Evolutionary conservation across 1,140 invertebrate genomes (phyloP).

Genomic region (Drosophila baimaii): DNA sequence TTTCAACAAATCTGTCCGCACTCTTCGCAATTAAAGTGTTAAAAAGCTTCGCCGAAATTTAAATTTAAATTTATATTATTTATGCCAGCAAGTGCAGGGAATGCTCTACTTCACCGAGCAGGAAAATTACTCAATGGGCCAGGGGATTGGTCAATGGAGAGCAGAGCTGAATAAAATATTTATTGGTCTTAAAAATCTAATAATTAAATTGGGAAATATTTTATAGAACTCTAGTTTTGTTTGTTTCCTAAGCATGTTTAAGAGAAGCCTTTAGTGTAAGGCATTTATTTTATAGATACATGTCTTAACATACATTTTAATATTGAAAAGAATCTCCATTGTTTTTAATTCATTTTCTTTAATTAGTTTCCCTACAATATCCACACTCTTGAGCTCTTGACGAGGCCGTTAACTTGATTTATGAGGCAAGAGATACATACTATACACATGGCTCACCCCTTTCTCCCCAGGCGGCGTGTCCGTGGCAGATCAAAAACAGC

Average conservation of each 20-base stretch:
- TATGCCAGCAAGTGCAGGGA: slow-evolving; percentile 27
- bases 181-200: neutral
- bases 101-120: slow-evolving; percentile 16
- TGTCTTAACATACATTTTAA: no score
- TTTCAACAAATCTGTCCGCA: slow-evolving; percentile 81
- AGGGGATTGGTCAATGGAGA: neutral
- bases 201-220: no score
- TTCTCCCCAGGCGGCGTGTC: slow-evolving; percentile 59
- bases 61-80: slow-evolving; percentile 37
- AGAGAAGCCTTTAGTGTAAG: no score
- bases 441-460: slow-evolving; percentile 25
- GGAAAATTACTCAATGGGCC: neutral
- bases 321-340: no score
- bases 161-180: neutral
- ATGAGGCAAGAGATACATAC: slow-evolving; percentile 27
- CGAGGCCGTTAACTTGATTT: slow-evolving; percentile 60
- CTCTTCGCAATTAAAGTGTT: slow-evolving; percentile 74
- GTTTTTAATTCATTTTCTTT: slow-evolving; percentile 2
- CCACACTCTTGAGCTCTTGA: slow-evolving; percentile 35
- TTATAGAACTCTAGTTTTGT: no score
- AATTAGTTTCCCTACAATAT: slow-evolving; percentile 1
- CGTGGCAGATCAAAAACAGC: slow-evolving; percentile 78
- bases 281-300: no score
- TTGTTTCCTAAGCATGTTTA: no score
- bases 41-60: slow-evolving; percentile 53